Conservation (phyloP, 2,797 vertebrate genomes). For the Natrix natrix region DNA sequence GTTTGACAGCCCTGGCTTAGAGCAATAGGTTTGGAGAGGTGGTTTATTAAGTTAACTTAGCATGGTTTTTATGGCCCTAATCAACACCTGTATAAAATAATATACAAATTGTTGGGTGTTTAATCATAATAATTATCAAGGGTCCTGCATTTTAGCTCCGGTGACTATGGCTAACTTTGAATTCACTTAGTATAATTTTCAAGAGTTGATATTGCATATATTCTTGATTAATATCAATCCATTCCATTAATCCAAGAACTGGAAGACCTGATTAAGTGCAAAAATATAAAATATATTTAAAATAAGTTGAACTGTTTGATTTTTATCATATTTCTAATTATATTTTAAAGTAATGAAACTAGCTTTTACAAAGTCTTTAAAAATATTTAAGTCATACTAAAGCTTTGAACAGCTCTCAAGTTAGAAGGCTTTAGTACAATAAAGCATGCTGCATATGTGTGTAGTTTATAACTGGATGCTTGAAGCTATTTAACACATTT, state of each 20-base stretch:
- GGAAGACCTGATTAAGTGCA: background rate
- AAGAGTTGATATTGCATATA: background rate
- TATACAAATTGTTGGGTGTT: background rate
- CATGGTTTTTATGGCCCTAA: background rate
- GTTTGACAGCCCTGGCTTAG: background rate
- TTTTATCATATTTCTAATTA: background rate
- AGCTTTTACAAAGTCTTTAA: background rate
- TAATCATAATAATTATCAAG: background rate
- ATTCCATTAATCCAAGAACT: background rate
- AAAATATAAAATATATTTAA: background rate
- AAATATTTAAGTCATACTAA: background rate
- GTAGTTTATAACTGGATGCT: background rate
- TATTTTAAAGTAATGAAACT: background rate
- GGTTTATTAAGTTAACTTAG: background rate
- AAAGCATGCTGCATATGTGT: background rate
- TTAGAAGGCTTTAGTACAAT: background rate
- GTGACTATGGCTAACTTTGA: background rate
- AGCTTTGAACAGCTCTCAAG: background rate
- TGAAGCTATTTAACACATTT: background rate
- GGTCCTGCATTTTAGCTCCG: background rate
- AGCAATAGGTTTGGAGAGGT: background rate
- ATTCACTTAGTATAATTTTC: background rate
- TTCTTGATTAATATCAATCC: background rate
- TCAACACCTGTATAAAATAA: background rate
- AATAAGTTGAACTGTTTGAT: background rate